A percentile compares a stretch with the other conserved stretches of the same genome.
Evolutionary conservation across 2,113 vertebrate species (phyloP).

Genomic region (Mohoua ochrocephala): DNA sequence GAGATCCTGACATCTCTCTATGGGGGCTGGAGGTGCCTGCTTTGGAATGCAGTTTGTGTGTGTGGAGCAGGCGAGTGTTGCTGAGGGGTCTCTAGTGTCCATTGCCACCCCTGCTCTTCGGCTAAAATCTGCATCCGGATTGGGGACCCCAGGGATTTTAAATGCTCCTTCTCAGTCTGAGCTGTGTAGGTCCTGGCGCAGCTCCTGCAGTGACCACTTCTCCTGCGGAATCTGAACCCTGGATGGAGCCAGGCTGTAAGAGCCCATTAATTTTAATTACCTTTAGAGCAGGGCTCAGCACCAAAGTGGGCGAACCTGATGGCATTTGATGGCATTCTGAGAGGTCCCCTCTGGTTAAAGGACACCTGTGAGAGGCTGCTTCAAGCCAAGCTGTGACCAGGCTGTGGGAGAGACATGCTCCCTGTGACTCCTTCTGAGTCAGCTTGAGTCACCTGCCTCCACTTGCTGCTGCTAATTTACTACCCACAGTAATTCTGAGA

Average conservation of each 20-base stretch:
- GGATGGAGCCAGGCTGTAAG: background rate
- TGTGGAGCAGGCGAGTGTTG: background rate
- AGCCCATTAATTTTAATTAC: background rate
- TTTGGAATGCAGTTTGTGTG: background rate
- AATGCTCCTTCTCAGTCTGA: background rate
- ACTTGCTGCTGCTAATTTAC: background rate
- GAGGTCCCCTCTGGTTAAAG: background rate
- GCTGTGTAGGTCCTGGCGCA: background rate
- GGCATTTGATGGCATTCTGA: background rate
- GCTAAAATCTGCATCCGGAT: background rate
- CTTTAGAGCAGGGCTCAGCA: background rate
- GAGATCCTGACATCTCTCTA: background rate
- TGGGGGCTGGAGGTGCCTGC: background rate
- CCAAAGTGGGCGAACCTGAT: fast-evolving
- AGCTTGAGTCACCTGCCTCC: background rate
- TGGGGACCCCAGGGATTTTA: background rate
- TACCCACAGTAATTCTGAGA: background rate
- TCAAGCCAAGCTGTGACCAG: background rate
- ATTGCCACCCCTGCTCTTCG: background rate
- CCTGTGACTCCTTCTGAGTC: background rate
- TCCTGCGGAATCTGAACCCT: background rate
- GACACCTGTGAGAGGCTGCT: background rate
- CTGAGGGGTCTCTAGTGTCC: background rate
- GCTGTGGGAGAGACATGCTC: background rate
- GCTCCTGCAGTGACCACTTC: background rate